Evolutionary conservation across 2,797 vertebrate species (phyloP).

Genomic region (Anomalospiza imberbis): DNA sequence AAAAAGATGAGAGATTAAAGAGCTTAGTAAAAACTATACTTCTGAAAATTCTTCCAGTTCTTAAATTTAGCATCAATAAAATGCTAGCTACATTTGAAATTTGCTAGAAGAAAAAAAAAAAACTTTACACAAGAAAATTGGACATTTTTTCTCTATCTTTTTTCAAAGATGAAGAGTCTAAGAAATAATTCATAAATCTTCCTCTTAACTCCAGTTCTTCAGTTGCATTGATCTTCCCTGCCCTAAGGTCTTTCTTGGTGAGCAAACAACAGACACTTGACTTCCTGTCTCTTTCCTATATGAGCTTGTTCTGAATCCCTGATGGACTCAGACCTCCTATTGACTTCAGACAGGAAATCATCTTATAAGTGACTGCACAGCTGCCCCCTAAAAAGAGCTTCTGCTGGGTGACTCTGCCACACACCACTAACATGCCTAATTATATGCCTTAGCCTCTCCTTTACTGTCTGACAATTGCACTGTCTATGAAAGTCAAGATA

Average conservation of each 20-base stretch:
- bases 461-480: neutral
- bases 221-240: conserved; percentile 29
- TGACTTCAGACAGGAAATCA: neutral
- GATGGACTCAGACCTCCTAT: neutral
- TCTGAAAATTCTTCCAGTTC: neutral
- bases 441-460: neutral
- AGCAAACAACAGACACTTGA: conserved; percentile 21
- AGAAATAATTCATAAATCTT: conserved; percentile 44
- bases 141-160: neutral
- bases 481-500: neutral
- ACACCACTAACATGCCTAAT: neutral
- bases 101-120: neutral
- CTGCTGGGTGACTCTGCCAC: neutral
- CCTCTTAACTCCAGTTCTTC: neutral
- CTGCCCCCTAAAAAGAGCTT: neutral
- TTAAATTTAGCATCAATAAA: neutral
- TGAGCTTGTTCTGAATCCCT: neutral
- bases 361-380: neutral
- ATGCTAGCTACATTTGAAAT: neutral
- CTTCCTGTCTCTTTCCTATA: neutral
- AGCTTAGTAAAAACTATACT: neutral
- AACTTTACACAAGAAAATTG: neutral
- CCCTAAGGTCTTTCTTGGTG: neutral
- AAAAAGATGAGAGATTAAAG: neutral
- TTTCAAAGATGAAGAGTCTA: neutral